A percentile compares a stretch with the other conserved stretches of the same genome.
phyloP scores from a whole-genome alignment of 2,888 invertebrate genomes.

The Palloptera scutellata region DNA sequence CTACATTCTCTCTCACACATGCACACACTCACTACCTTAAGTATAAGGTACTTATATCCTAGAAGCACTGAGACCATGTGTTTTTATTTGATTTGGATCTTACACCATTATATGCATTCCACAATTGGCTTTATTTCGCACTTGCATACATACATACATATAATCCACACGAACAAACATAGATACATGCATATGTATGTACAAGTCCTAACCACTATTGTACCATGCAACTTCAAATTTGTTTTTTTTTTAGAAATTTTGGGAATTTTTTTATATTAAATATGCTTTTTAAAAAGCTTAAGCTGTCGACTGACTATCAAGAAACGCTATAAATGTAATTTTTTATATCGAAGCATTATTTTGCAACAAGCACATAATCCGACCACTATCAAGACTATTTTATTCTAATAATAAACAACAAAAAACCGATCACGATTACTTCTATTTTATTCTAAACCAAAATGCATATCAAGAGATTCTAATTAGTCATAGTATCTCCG shows the following conservation, averaged over 20 bases:
- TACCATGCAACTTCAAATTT: too few species aligned
- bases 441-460: too few species aligned
- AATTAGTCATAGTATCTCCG: too few species aligned
- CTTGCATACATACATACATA: conserved; percentile 8
- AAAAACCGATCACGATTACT: too few species aligned
- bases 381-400: too few species aligned
- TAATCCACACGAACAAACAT: conserved; percentile 3
- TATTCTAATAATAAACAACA: too few species aligned
- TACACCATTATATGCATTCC: background rate
- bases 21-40: conserved; percentile 12
- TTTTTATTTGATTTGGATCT: background rate
- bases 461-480: too few species aligned
- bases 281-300: background rate
- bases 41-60: conserved; percentile 2
- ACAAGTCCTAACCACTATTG: background rate
- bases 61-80: conserved; percentile 8
- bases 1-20: background rate
- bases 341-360: too few species aligned
- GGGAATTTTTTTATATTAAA: background rate
- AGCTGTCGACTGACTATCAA: too few species aligned
- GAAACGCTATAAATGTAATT: too few species aligned
- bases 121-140: conserved; percentile 6
- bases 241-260: too few species aligned
- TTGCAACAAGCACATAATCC: too few species aligned
- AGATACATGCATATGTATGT: background rate